Evolutionary conservation across 2,888 invertebrate species (phyloP), one percentile per base, ranked within the genome.

Genomic region (Drosophila nr. medialis): DNA sequence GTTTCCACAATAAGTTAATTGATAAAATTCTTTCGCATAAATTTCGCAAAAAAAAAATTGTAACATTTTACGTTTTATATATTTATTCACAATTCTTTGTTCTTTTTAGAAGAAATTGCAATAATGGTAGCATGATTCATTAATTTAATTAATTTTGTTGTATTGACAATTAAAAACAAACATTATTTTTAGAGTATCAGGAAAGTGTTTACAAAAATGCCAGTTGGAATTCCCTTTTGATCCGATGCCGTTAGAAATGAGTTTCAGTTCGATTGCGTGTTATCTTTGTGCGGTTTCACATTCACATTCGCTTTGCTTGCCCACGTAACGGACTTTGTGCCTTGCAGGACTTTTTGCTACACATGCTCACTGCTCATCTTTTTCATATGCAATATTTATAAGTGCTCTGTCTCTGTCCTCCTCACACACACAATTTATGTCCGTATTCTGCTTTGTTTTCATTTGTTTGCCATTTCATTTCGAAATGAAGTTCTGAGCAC

Each of bases 401-500:
- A 81, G 74, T 67, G 71, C 69, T 68, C 32, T 15, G 34, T 24
- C 55, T 18, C n/a, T 11, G 21, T 29, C 54, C 51, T 11, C 21
- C 42, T 24, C 24, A 15, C 45, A 21, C 15, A 13, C 21, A 32
- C 21, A 13, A 67, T 34, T 42, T 8, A 11, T 49, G 27, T 58
- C 58, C 50, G 53, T 55, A 56, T 58, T 56, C 32, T 21, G 29
- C 15, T 36, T 21, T 27, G 6, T 54, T 56, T 40, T 15, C 21
- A 40, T 30, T 56, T 55, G 49, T 55, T 72, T 59, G 61, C 55
- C 72, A 83, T 83, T 77, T 80, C 73, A 83, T 83, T 83, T 83
- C 62, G 61, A 81, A 90, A 89, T 90, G 71, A 79, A 90, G 90
- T 89, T 90, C 89, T 77, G 71, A 62, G 79, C 86, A 90, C 86